Conservation (phyloP, 2,797 vertebrate genomes). For the Lacerta bilineata region DNA sequence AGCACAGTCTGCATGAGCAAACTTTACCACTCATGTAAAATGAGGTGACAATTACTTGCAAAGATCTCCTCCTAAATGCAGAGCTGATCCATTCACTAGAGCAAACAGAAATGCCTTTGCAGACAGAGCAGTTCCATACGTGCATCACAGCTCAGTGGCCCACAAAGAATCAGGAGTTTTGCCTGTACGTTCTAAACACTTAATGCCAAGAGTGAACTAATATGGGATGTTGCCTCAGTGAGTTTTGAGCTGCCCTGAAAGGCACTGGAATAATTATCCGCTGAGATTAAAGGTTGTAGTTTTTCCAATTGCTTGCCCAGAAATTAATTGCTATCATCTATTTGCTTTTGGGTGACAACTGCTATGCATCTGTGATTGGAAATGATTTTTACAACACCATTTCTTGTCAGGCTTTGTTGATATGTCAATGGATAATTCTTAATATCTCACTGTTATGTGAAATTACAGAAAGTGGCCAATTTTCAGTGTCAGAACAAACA, state of each 20-base stretch:
- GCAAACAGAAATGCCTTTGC: background rate
- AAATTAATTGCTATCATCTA: conserved; percentile 54
- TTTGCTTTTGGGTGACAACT: conserved; percentile 59
- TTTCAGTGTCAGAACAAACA: conserved; percentile 64
- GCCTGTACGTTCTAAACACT: background rate
- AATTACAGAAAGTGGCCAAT: conserved; percentile 56
- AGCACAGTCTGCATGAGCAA: background rate
- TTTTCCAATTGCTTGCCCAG: conserved; percentile 49
- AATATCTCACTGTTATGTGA: conserved; percentile 35
- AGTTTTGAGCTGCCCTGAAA: conserved; percentile 43
- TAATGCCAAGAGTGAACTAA: conserved; percentile 18
- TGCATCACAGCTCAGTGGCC: background rate
- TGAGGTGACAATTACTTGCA: background rate
- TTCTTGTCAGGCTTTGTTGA: conserved; percentile 38
- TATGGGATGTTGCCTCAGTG: conserved; percentile 15
- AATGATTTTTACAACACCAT: conserved; percentile 50
- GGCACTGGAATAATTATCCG: conserved; percentile 38
- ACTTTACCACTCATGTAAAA: background rate
- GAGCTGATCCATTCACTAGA: background rate
- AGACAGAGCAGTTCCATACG: background rate
- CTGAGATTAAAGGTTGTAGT: conserved; percentile 46
- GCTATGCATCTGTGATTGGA: conserved; percentile 41
- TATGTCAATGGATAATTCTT: conserved; percentile 31
- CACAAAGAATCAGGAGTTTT: background rate
- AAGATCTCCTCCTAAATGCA: background rate